Base-by-base conservation (phyloP, 2,888 invertebrate species). In the Drosophila subsilvestris region DNA sequence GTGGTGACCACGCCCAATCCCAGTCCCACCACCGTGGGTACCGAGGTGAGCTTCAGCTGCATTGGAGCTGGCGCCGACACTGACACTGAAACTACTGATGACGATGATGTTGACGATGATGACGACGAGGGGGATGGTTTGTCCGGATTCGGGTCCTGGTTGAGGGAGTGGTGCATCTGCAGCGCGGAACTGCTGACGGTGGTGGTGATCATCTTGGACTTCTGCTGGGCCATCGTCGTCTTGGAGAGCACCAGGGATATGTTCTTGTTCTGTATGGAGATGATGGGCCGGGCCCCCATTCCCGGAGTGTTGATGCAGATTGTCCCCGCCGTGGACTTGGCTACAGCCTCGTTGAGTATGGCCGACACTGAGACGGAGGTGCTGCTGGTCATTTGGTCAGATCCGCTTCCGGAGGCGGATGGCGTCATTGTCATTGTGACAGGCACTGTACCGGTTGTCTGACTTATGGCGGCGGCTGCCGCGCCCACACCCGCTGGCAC, bases 401-500 rank as follows among this genome's bases (percentile, higher is more conserved):
- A 49, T 32, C 12, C 25, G n/a, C 29, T 8, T 3, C 29, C 22
- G n/a, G 47, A 37, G 42, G 42, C 53, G 14, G 48, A 44, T n/a
- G 44, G 53, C 0, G 68, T 48, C 59, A 69, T 62, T n/a, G 62
- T 62, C 8, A 62, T 22, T 1, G 62, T 62, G 10, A 61, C 63
- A 5, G 63, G 63, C 1, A 63, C 57, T 0, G 51, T 4, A 5
- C 45, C 32, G 12, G 44, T 60, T 2, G 44, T 17, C 45, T 63
- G 63, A 0, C 9, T 9, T 5, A 51, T 45, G 37, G 14, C 18
- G 17, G 12, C 45, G 0, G 94, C 95, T 92, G 95, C 95, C 82
- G 95, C 95, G 0, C 95, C 43, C 95, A 92, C 50, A 95, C 88
- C 82, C 95, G 95, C 89, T 95, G 95, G 0, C 95, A 22, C 14